Percentiles rank a stretch among this genome's conserved stretches.
phyloP scores from a whole-genome alignment of 2,113 vertebrate species.

The Notothenia rossii region DNA sequence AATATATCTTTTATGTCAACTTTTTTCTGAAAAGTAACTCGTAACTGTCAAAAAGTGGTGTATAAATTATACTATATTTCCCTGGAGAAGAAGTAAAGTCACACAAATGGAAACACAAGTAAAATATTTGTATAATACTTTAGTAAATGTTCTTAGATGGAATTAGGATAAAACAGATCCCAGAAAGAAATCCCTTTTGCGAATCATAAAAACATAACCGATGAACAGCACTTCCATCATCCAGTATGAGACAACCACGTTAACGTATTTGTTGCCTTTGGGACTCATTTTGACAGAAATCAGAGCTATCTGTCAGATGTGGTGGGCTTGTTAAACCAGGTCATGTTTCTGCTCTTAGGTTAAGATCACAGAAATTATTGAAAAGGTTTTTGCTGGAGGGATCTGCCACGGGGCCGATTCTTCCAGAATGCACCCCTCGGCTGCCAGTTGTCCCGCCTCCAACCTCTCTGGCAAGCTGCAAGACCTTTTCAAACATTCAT shows the following conservation, averaged over 20 bases:
- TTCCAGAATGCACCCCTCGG: constrained; percentile 47
- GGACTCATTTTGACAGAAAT: constrained; percentile 43
- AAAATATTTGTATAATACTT: neutral
- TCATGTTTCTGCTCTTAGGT: constrained; percentile 69
- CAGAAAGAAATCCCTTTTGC: neutral
- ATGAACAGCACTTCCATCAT: constrained; percentile 39
- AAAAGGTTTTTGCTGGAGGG: constrained; percentile 62
- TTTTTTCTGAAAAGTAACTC: neutral
- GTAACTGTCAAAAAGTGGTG: neutral
- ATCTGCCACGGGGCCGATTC: constrained; percentile 37
- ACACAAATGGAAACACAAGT: neutral
- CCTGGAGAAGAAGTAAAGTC: neutral
- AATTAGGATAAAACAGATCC: neutral
- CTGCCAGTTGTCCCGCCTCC: constrained; percentile 70
- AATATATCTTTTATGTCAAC: neutral
- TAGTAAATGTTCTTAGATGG: neutral
- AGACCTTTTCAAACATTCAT: constrained; percentile 46
- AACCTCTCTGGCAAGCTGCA: constrained; percentile 52
- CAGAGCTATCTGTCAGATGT: constrained; percentile 44
- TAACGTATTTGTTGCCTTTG: constrained; percentile 50
- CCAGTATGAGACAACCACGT: constrained; percentile 38
- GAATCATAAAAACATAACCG: constrained; percentile 40
- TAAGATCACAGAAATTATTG: constrained; percentile 70
- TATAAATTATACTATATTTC: neutral
- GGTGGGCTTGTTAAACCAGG: constrained; percentile 61